These are phyloP conservation scores for Scomber colias DNA, from an alignment of 2,113 vertebrate species.

Conservation along the genomic window DNA sequence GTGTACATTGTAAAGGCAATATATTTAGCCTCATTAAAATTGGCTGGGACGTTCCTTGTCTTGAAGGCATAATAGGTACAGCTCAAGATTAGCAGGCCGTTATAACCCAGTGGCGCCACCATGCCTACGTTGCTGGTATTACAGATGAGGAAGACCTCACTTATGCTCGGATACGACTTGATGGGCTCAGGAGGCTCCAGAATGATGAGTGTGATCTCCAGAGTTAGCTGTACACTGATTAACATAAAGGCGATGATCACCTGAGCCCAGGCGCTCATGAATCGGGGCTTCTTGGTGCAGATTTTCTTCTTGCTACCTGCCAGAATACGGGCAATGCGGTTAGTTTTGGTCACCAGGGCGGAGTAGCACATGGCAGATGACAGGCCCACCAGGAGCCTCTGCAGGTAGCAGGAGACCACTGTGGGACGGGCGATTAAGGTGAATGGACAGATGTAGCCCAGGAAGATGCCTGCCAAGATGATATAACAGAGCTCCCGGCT, in stretches of 20 bases:
- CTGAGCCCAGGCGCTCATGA: slow-evolving; percentile 99
- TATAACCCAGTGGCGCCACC: slow-evolving; percentile 98
- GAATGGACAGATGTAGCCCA: slow-evolving; percentile 98
- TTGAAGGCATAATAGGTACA: slow-evolving; percentile 99
- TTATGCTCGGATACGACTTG: slow-evolving; percentile 96
- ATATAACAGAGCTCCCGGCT: slow-evolving; percentile 98
- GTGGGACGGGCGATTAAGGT: slow-evolving; percentile 95
- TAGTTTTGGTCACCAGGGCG: slow-evolving; percentile 97
- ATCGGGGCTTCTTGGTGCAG: slow-evolving; percentile 96
- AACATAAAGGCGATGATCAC: slow-evolving; percentile 95
- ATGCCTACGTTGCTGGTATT: slow-evolving; percentile 97
- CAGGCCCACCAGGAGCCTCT: slow-evolving; percentile 96
- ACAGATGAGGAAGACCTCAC: slow-evolving; percentile 98
- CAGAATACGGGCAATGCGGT: slow-evolving; percentile 97
- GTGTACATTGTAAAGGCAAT: slow-evolving; percentile 99
- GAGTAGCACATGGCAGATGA: slow-evolving; percentile 99
- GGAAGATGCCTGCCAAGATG: slow-evolving; percentile 96
- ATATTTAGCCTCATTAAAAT: slow-evolving; percentile 99
- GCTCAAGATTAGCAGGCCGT: slow-evolving; percentile 98
- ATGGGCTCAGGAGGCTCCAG: slow-evolving; percentile 97
- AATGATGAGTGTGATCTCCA: slow-evolving; percentile 94
- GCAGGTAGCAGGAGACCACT: slow-evolving; percentile 94
- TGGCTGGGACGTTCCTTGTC: slow-evolving; percentile 97
- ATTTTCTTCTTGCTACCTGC: slow-evolving; percentile 99
- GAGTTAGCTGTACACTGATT: slow-evolving; percentile 94